Percentiles rank a stretch among this genome's conserved stretches.
Conservation (phyloP, 1,140 invertebrate species). For the Cherax quadricarinatus region DNA sequence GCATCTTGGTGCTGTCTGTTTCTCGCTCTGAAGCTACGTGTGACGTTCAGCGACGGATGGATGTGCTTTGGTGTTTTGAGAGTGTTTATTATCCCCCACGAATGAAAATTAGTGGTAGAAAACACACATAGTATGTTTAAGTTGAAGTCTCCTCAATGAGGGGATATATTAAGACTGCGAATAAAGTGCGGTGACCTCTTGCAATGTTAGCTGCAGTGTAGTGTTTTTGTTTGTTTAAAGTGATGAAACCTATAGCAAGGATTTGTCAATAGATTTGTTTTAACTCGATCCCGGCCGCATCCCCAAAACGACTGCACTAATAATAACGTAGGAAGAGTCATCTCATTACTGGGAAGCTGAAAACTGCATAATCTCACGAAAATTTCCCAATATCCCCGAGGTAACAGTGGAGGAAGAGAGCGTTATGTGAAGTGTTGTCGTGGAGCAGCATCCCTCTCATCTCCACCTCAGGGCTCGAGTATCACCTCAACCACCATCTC, state of each 20-base stretch:
- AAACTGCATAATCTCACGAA: background rate
- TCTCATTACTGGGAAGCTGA: background rate
- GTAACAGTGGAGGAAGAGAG: constrained; percentile 7
- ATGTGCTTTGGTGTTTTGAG: background rate
- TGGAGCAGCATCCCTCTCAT: constrained; percentile 29
- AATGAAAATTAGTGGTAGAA: constrained; percentile 2
- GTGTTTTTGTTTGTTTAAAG: background rate
- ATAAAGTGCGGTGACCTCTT: constrained; percentile 35
- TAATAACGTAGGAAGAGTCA: background rate
- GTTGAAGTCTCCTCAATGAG: background rate
- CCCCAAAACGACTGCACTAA: background rate
- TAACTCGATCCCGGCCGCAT: background rate
- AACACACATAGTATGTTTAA: background rate
- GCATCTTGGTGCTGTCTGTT: constrained; percentile 13
- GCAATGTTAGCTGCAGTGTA: background rate
- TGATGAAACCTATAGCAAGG: background rate
- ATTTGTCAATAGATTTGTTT: background rate
- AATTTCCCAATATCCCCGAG: constrained; percentile 9
- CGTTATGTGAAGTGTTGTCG: constrained; percentile 35
- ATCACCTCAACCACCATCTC: background rate
- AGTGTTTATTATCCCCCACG: background rate
- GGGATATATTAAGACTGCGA: background rate
- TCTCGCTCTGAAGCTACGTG: background rate
- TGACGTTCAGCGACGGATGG: constrained; percentile 12
- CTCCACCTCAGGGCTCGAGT: constrained; percentile 17